Evolutionary conservation across 2,113 vertebrate genomes (phyloP).

Genomic region (Triplophysa tibetana): DNA sequence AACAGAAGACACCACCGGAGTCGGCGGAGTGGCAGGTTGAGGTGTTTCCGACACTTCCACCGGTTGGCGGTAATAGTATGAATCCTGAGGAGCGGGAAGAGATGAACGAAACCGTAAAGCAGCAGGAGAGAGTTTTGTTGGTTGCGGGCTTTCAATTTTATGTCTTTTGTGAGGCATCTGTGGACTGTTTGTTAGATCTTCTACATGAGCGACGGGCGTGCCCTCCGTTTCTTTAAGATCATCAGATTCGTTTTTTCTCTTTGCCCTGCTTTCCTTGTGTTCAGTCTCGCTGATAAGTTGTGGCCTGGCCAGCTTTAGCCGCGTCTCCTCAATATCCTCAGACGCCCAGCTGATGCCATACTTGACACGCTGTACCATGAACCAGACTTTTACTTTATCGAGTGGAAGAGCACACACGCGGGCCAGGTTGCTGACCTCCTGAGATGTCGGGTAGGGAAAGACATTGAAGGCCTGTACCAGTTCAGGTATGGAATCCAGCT

Average conservation of each 20-base stretch:
- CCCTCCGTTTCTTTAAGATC: slow-evolving; percentile 58
- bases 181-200: slow-evolving; percentile 47
- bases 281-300: slow-evolving; percentile 55
- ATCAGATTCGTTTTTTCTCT: slow-evolving; percentile 44
- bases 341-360: slow-evolving; percentile 92
- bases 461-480: slow-evolving; percentile 86
- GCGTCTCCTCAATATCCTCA: slow-evolving; percentile 89
- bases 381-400: slow-evolving; percentile 91
- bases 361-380: slow-evolving; percentile 90
- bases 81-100: slow-evolving; percentile 75
- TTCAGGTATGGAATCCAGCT: slow-evolving; percentile 82
- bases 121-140: slow-evolving; percentile 63
- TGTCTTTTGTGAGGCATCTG: slow-evolving; percentile 56
- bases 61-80: slow-evolving; percentile 72
- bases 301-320: slow-evolving; percentile 71
- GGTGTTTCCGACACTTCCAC: slow-evolving; percentile 57
- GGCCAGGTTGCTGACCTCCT: slow-evolving; percentile 81
- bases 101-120: slow-evolving; percentile 69
- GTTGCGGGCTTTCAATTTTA: slow-evolving; percentile 67
- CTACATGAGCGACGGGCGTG: slow-evolving; percentile 14
- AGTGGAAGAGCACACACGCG: slow-evolving; percentile 79
- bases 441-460: slow-evolving; percentile 87
- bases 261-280: slow-evolving; percentile 54
- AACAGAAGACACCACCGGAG: slow-evolving; percentile 58
- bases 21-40: slow-evolving; percentile 59